Evolutionary conservation across 2,888 invertebrate genomes (phyloP), one percentile per base, ranked within the genome.

Genomic region (Brachyopa scutellaris): DNA sequence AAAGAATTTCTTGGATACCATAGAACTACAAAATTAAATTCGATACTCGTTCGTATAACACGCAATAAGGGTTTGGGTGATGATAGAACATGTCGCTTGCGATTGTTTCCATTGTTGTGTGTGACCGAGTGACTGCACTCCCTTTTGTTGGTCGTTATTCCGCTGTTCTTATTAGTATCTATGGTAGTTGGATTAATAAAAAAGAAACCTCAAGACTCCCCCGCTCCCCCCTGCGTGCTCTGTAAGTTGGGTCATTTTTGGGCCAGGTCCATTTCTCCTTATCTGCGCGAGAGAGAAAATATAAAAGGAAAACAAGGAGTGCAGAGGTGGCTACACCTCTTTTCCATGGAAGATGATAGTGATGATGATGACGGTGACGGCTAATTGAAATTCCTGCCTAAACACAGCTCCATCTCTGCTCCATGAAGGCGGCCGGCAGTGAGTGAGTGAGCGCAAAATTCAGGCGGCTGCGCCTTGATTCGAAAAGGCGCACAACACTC

Each of bases 21-120:
- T 78, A 78, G 49, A 78, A 77, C 62, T 53, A 23, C 66, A 42
- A 40, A 45, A 29, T 33, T 66, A 67, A 79, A 79, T 59, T 8
- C 40, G 67, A 74, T 73, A n/a, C n/a, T n/a, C n/a, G n/a, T n/a
- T n/a, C n/a, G n/a, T n/a, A 79, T 42, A 9, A 31, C 21, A 49
- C 9, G 29, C 33, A 62, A 57, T 45, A 72, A 72, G 72, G 72
- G 64, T 57, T 59, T n/a, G 15, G n/a, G 15, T 26, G 51, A 40
- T 42, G 42, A 40, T 13, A 29, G 9, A 33, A 53, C n/a, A 40
- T 15, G 33, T 33, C 40, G 47, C 23, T 59, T 17, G 29, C 67
- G 66, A 79, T 74, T 79, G 79, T 73, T 74, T 67, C 61, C 38
- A 74, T 79, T 79, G 74, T 73, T 73, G 26, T 74, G 73, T 67